Evolutionary conservation across 2,113 vertebrate genomes (phyloP).

Genomic region (Coturnix japonica): DNA sequence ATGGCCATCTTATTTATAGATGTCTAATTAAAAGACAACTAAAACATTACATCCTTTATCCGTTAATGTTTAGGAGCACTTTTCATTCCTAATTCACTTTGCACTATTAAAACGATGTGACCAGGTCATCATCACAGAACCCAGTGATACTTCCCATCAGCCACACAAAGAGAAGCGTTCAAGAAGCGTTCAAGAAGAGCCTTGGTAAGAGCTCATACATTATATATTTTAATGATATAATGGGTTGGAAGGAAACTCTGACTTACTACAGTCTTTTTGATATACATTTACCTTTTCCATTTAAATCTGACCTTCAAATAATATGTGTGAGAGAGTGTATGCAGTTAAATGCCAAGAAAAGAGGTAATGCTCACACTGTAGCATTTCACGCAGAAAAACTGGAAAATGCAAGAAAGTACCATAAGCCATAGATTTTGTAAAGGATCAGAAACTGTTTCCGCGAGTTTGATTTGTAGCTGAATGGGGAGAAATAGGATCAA

Average conservation of each 20-base stretch:
- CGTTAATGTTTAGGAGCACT: not conserved
- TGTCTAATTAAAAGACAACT: slow-evolving; percentile 31
- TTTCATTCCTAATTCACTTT: not conserved
- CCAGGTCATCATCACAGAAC: not conserved
- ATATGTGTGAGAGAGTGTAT: not conserved
- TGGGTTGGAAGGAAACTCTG: not conserved
- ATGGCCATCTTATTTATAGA: not conserved
- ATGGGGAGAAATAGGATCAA: not conserved
- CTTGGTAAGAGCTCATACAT: not conserved
- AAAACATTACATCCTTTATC: not conserved
- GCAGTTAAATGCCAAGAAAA: slow-evolving; percentile 48
- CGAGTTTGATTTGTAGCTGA: not conserved
- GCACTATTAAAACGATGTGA: not conserved
- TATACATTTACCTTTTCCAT: slow-evolving; percentile 30
- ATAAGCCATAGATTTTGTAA: not conserved
- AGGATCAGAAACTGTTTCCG: not conserved
- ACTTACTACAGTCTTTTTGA: slow-evolving; percentile 27
- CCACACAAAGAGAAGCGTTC: not conserved
- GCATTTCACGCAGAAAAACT: not conserved
- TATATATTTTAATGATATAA: not conserved
- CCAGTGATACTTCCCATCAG: not conserved
- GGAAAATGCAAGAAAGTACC: not conserved
- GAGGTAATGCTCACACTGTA: not conserved
- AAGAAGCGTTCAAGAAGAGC: not conserved
- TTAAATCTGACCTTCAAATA: slow-evolving; percentile 66